Conservation (phyloP, 1,140 invertebrate species). For the Magallana gigas region DNA sequence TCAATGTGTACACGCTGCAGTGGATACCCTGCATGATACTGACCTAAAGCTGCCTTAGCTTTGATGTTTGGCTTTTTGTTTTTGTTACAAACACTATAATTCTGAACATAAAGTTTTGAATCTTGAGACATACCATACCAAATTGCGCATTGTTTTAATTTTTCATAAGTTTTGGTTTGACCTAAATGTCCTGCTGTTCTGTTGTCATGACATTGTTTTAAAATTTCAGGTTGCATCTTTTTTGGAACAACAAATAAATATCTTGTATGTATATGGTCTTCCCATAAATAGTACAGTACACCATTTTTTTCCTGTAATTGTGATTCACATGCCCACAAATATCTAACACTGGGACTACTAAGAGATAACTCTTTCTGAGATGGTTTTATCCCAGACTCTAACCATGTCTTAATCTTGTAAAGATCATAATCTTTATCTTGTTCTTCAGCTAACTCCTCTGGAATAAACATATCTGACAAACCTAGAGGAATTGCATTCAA, state of each 20-base stretch:
- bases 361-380: no score
- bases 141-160: background rate
- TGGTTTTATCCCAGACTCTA: background rate
- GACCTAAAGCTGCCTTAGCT: conserved; percentile 5
- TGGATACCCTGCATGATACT: conserved; percentile 41
- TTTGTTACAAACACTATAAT: conserved; percentile 21
- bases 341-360: background rate
- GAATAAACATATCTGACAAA: background rate
- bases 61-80: conserved; percentile 42
- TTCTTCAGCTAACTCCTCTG: background rate
- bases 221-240: no score
- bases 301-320: conserved; percentile 16
- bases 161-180: conserved; percentile 21
- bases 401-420: background rate
- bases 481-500: background rate
- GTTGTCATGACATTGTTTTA: conserved; percentile 28
- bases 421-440: background rate
- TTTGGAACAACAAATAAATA: conserved; percentile 1
- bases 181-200: conserved; percentile 19
- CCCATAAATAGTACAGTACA: conserved; percentile 43
- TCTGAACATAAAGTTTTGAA: background rate
- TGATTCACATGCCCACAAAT: conserved; percentile 23
- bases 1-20: conserved; percentile 38
- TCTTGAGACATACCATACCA: conserved; percentile 10
- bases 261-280: conserved; percentile 1